Percentiles rank a stretch among this genome's conserved stretches.
Evolutionary conservation across 2,113 vertebrate genomes (phyloP).

Genomic region (Eudorcas thomsonii): DNA sequence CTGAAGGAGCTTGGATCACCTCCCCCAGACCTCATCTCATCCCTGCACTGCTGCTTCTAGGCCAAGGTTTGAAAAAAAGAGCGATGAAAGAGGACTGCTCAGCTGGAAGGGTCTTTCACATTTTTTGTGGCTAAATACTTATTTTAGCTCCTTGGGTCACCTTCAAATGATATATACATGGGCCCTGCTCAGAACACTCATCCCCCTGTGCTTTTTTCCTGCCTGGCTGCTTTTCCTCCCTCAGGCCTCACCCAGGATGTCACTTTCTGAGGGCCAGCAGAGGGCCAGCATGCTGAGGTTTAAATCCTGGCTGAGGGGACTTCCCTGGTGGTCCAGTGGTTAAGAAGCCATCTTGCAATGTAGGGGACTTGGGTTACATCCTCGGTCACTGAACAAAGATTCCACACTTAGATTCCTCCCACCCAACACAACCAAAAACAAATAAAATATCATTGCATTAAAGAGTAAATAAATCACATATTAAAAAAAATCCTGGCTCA

Average conservation of each 20-base stretch:
- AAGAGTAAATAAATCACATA: not conserved
- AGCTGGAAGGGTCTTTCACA: not conserved
- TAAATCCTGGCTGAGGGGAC: not conserved
- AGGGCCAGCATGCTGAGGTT: not conserved
- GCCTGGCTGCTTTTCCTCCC: not conserved
- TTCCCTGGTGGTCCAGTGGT: not conserved
- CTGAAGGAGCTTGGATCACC: not conserved
- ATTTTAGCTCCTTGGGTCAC: not conserved
- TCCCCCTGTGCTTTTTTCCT: not conserved
- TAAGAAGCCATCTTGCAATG: not conserved
- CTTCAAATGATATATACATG: not conserved
- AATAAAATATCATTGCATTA: not conserved
- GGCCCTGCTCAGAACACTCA: not conserved
- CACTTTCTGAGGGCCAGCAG: not conserved
- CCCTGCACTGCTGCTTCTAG: not conserved
- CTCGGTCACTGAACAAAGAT: not conserved
- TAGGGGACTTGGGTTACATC: not conserved
- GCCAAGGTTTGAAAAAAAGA: not conserved
- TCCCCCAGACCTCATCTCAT: not conserved
- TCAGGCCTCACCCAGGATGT: not conserved
- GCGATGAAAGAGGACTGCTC: not conserved
- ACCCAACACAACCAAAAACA: not conserved
- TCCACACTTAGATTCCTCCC: not conserved
- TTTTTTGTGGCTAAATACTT: not conserved
- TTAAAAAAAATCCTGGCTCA: not conserved